These are phyloP conservation scores for Umimayanthus chanpuru DNA, from an alignment of 92 coral and sea anemone genomes.

Conservation along the genomic window DNA sequence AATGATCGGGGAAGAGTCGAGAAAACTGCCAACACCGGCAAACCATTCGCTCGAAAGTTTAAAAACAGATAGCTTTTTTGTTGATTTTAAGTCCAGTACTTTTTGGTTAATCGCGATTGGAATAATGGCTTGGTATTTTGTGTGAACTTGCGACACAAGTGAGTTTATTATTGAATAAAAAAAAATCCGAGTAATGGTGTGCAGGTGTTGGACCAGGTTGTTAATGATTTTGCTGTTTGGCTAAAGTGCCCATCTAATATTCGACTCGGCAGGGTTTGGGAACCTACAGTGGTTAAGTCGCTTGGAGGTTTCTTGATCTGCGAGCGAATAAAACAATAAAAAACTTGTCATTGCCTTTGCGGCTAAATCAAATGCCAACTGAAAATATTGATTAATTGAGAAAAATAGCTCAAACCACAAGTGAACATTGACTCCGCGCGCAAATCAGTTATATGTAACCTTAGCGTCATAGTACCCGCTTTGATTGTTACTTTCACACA, in stretches of 20 bases:
- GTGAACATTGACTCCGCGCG: neutral
- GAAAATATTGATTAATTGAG: constrained; percentile 9
- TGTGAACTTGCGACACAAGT: neutral
- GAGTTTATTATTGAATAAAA: neutral
- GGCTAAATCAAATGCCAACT: constrained; percentile 7
- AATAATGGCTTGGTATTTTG: neutral
- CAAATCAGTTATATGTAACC: neutral
- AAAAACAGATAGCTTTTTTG: neutral
- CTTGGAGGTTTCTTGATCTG: constrained; percentile 42
- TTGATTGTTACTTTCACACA: neutral
- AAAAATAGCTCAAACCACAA: constrained; percentile 1
- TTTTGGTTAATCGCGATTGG: neutral
- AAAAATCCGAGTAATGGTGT: constrained; percentile 8
- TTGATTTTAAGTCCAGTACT: neutral
- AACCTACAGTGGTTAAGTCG: constrained; percentile 47
- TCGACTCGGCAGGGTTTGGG: constrained; percentile 18
- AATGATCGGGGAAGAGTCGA: neutral
- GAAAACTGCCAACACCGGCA: constrained; percentile 23
- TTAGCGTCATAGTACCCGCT: neutral
- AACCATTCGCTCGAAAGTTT: neutral
- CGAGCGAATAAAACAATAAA: constrained; percentile 31
- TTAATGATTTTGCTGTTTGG: constrained; percentile 31
- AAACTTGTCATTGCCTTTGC: constrained; percentile 31
- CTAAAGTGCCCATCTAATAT: constrained; percentile 31
- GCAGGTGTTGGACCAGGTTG: constrained; percentile 32